These are phyloP conservation scores for Xenopus laevis DNA, from an alignment of 2,113 vertebrate genomes.

Conservation along the genomic window DNA sequence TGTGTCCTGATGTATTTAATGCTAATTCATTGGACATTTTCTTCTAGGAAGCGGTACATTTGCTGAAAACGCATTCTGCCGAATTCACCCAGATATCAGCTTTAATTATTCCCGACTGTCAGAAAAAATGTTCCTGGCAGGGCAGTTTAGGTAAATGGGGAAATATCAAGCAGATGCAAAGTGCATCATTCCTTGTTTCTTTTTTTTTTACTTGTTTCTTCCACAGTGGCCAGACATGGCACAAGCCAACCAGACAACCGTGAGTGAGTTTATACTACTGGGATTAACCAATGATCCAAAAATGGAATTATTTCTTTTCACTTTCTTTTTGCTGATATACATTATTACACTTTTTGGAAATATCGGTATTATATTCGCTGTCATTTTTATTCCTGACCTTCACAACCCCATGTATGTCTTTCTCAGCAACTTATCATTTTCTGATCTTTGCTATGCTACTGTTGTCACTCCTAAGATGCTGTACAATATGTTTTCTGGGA, in stretches of 20 bases:
- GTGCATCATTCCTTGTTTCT: neutral
- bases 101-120: too few species aligned
- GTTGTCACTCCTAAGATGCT: slow-evolving; percentile 30
- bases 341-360: slow-evolving; percentile 16
- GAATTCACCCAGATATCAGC: too few species aligned
- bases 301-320: neutral
- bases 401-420: slow-evolving; percentile 39
- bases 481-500: slow-evolving; percentile 7
- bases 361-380: slow-evolving; percentile 7
- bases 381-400: slow-evolving; percentile 8
- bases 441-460: slow-evolving; percentile 35
- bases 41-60: too few species aligned
- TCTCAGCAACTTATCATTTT: slow-evolving; percentile 31
- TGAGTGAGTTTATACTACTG: slow-evolving; percentile 22
- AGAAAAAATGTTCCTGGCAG: too few species aligned
- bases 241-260: slow-evolving; percentile 9
- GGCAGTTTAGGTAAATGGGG: too few species aligned
- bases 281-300: slow-evolving; percentile 20
- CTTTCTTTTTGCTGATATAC: slow-evolving; percentile 28
- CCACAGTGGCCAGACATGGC: neutral
- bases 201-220: neutral
- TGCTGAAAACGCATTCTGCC: too few species aligned
- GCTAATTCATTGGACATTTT: too few species aligned
- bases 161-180: too few species aligned
- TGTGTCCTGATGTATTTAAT: too few species aligned